phyloP scores from a whole-genome alignment of 2,113 vertebrate species.

The Melanerpes formicivorus region DNA sequence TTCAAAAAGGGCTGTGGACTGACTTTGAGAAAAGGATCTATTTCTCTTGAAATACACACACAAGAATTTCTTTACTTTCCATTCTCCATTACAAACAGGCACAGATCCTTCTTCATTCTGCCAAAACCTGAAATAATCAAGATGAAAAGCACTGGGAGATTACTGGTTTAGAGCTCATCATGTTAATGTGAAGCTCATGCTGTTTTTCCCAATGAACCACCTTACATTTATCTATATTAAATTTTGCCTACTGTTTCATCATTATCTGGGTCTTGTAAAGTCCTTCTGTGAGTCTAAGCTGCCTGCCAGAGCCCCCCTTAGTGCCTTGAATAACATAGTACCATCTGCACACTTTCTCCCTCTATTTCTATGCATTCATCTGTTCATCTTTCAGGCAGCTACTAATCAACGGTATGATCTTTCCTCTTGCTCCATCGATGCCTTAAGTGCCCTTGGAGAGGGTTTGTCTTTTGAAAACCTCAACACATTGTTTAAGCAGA shows the following conservation, averaged over 20 bases:
- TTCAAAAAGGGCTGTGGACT: background rate
- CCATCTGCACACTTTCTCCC: background rate
- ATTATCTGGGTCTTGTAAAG: background rate
- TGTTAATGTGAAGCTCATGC: background rate
- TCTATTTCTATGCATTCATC: background rate
- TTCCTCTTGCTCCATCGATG: background rate
- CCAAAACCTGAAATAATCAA: background rate
- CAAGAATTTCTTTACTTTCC: background rate
- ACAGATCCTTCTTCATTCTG: background rate
- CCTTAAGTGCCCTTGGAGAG: background rate
- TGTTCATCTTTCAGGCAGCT: background rate
- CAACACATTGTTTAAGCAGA: background rate
- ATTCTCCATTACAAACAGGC: background rate
- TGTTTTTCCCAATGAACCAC: background rate
- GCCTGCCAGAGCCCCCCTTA: background rate
- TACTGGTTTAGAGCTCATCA: background rate
- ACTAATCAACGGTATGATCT: fast-evolving
- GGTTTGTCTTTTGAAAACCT: background rate
- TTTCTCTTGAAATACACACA: background rate
- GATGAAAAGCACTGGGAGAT: background rate
- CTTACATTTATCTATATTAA: background rate
- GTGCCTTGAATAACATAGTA: background rate
- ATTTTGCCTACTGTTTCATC: background rate
- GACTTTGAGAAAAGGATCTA: background rate
- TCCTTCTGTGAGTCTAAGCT: background rate